A percentile compares a stretch with the other conserved stretches of the same genome.
These are phyloP conservation scores for Ypsolopha scabrella DNA, from an alignment of 2,888 invertebrate genomes.

Conservation along the genomic window DNA sequence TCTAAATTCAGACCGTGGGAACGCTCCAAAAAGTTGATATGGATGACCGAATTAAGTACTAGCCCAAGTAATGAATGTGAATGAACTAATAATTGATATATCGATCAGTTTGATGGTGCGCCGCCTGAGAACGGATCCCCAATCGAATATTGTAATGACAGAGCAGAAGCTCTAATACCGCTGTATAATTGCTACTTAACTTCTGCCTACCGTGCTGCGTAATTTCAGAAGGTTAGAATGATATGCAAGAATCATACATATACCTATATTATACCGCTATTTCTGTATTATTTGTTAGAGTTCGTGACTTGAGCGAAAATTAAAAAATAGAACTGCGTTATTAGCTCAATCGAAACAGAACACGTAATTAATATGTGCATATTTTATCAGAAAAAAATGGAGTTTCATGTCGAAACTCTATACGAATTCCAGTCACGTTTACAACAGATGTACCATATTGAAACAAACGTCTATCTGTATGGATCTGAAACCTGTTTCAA, in stretches of 20 bases:
- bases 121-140: conserved; percentile 13
- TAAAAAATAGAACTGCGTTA: background rate
- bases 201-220: conserved; percentile 15
- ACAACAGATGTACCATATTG: background rate
- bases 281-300: conserved; percentile 48
- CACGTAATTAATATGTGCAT: background rate
- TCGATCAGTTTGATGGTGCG: conserved; percentile 4
- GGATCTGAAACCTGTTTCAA: background rate
- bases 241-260: conserved; percentile 16
- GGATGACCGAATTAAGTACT: conserved; percentile 14
- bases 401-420: background rate
- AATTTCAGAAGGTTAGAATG: conserved; percentile 20
- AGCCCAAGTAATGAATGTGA: conserved; percentile 5
- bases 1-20: conserved; percentile 16
- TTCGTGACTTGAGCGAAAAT: conserved; percentile 8
- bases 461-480: background rate
- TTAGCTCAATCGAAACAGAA: background rate
- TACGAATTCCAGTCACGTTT: conserved; percentile 1
- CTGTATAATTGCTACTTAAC: conserved; percentile 38
- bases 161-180: conserved; percentile 26
- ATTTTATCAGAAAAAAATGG: background rate
- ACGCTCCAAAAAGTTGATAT: conserved; percentile 8
- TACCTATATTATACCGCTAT: conserved; percentile 12
- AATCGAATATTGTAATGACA: conserved; percentile 34
- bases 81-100: conserved; percentile 6